Base-by-base conservation (phyloP, 2,888 invertebrate genomes). In the Torymus auratus region DNA sequence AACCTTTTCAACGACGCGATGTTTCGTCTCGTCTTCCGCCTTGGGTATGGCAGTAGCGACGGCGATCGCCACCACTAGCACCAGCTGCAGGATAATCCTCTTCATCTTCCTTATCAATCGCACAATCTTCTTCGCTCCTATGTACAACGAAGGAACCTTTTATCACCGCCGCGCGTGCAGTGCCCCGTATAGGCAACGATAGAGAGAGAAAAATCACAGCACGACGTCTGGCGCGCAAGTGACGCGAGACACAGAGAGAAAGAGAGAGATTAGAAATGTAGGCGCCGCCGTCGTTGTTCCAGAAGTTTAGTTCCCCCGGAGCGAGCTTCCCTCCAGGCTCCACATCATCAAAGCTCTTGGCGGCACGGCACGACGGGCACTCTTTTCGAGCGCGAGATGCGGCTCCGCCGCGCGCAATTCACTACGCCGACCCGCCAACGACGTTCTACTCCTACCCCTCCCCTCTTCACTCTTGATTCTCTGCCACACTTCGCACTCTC, bases 21-120 rank as follows among this genome's bases (percentile, higher is more conserved):
- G 91, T 12, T 93, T 93, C 41, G 85, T 85, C 61, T 91, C 91
- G 14, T 93, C 93, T 80, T 95, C 95, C 67, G 94, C 94, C 88
- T 95, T 96, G 0, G 96, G 96, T 68, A 96, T 94, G 13, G 94
- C 94, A 68, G 91, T 89, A 41, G 91, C 91, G 71, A 88, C 83
- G 60, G 86, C 86, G 68, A 86, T 80, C 7, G 78, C 23, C 13
- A 20, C 72, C 2, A 80, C 12, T 17, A 82, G 17, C 68, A 77
- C n/a, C 20, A 76, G 71, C 12, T 75, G 17, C 55, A 77, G 41
- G 7, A 80, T 64, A 10, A 14, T 52, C 50, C n/a, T 75, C 80
- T 76, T 80, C 55, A 13, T 23, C 41, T 4, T 41, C 41, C 41
- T 41, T 41, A 41, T 41, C 7, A 7, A 41, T 41, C 41, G 0